Evolutionary conservation across 1,140 invertebrate species (phyloP).

Genomic region (Lepidostoma basale): DNA sequence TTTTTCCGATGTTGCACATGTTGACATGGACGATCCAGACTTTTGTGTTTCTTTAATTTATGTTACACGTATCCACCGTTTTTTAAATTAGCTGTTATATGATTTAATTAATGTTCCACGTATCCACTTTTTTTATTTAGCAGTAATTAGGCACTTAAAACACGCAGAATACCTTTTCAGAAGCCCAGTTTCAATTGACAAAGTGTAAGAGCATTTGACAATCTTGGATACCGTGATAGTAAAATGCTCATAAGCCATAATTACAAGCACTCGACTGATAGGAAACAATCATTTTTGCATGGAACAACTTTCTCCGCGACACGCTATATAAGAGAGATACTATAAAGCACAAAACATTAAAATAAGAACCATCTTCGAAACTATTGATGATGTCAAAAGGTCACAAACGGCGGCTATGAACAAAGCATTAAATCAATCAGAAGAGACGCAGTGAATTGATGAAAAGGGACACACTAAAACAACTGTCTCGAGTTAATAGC

Average conservation of each 20-base stretch:
- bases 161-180: background rate
- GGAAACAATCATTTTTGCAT: background rate
- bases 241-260: background rate
- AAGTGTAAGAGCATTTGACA: background rate
- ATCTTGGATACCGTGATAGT: background rate
- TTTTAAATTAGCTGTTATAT: too few species aligned
- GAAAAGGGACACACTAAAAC: too few species aligned
- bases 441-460: background rate
- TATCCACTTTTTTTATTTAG: too few species aligned
- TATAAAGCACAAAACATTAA: background rate
- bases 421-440: slow-evolving; percentile 22
- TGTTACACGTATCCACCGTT: too few species aligned
- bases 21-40: too few species aligned
- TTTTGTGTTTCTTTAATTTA: too few species aligned
- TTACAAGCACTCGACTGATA: background rate
- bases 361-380: background rate
- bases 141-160: too few species aligned
- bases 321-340: slow-evolving; percentile 9
- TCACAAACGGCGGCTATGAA: slow-evolving; percentile 8
- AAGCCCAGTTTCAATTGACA: background rate
- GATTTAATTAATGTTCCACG: too few species aligned
- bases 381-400: slow-evolving; percentile 7
- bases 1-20: too few species aligned
- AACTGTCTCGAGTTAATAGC: too few species aligned
- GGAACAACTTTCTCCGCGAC: slow-evolving; percentile 12